These are phyloP conservation scores for Bradypodion pumilum DNA, from an alignment of 2,797 vertebrate species.

Conservation along the genomic window DNA sequence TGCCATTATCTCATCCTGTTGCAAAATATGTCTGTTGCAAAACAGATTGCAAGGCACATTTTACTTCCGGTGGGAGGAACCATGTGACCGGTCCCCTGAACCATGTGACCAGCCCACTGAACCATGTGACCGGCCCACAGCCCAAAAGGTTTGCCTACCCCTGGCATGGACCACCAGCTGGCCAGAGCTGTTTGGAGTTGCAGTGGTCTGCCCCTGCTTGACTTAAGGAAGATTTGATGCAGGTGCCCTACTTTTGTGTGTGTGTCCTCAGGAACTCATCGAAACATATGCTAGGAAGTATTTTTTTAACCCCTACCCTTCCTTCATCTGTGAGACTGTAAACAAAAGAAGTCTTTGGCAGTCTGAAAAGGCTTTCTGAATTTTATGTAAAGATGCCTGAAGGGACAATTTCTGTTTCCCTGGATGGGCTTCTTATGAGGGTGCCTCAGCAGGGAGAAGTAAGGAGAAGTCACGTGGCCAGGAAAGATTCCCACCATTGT, in stretches of 20 bases:
- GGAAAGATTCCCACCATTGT: neutral
- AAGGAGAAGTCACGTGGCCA: neutral
- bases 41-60: no score
- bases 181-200: no score
- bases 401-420: neutral
- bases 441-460: neutral
- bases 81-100: no score
- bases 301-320: neutral
- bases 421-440: neutral
- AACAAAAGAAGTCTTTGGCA: neutral
- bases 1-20: no score
- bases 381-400: neutral
- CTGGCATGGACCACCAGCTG: no score
- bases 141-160: no score
- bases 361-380: neutral
- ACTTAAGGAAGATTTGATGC: neutral
- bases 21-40: no score
- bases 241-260: neutral
- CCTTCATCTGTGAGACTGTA: neutral
- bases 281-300: neutral
- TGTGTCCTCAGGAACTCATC: neutral
- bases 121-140: no score
- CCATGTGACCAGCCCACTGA: no score
- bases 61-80: no score
- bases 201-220: neutral